Evolutionary conservation across 2,888 invertebrate genomes (phyloP).

Genomic region (Poecilobothrus nobilitatus): DNA sequence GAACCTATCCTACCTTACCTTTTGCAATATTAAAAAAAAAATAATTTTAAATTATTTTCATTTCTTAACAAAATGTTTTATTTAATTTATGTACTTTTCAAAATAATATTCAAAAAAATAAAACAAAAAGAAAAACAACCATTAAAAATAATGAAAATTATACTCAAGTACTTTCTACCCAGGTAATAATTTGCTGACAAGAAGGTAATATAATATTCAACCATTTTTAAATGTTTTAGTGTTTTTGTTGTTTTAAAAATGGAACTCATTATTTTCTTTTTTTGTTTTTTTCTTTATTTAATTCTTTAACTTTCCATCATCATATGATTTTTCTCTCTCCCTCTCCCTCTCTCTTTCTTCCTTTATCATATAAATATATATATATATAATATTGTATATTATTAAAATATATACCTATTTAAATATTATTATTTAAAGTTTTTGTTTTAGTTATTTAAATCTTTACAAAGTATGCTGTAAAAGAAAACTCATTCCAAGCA

Average conservation of each 20-base stretch:
- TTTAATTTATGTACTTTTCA: not conserved
- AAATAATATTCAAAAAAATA: not conserved
- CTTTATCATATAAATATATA: too few relatives aligned
- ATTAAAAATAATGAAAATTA: not conserved
- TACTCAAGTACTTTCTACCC: not conserved
- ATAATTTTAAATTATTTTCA: not conserved
- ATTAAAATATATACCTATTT: too few relatives aligned
- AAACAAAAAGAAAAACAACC: not conserved
- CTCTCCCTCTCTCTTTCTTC: too few relatives aligned
- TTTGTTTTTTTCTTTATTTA: not conserved
- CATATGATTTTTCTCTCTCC: too few relatives aligned
- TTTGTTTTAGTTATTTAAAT: too few relatives aligned
- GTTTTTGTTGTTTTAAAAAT: not conserved
- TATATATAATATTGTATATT: too few relatives aligned
- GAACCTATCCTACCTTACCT: too few relatives aligned
- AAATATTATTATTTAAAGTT: too few relatives aligned
- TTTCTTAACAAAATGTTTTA: not conserved
- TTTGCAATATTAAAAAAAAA: not conserved
- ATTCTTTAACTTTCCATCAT: not conserved
- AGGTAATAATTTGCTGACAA: conserved; percentile 3
- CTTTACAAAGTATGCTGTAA: too few relatives aligned
- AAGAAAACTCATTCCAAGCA: too few relatives aligned
- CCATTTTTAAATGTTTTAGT: not conserved
- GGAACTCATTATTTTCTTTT: not conserved
- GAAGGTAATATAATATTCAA: not conserved